phyloP scores from a whole-genome alignment of 2,113 vertebrate species.

The Cepphus grylle region DNA sequence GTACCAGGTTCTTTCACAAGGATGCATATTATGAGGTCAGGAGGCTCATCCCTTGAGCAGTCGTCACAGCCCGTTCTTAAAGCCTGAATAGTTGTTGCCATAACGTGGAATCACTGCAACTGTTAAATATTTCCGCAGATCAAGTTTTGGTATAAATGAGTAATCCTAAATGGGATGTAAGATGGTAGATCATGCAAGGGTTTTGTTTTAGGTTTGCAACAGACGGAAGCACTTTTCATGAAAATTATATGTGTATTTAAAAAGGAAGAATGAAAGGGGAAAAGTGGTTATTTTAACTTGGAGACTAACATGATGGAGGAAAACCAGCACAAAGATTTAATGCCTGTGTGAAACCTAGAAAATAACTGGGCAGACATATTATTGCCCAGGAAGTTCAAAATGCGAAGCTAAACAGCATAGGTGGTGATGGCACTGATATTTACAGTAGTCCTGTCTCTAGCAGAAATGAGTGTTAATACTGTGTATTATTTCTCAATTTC shows the following conservation, averaged over 20 bases:
- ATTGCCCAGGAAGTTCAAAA: not conserved
- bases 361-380: not conserved
- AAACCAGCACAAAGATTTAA: not conserved
- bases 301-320: not conserved
- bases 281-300: not conserved
- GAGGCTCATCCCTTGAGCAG: not conserved
- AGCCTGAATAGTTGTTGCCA: not conserved
- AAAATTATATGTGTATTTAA: not conserved
- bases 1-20: not conserved
- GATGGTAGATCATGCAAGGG: not conserved
- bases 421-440: not conserved
- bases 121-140: not conserved
- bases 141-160: not conserved
- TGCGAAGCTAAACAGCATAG: not conserved
- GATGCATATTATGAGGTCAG: not conserved
- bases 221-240: not conserved
- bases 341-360: not conserved
- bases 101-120: not conserved
- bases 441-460: not conserved
- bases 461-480: not conserved
- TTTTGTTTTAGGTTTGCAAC: not conserved
- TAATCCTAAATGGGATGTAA: not conserved
- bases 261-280: not conserved
- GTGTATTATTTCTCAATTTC: not conserved
- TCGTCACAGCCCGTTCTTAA: not conserved